Percentiles rank a stretch among this genome's conserved stretches.
Conservation (phyloP, 1,140 invertebrate species). For the Helicorthomorpha holstii region DNA sequence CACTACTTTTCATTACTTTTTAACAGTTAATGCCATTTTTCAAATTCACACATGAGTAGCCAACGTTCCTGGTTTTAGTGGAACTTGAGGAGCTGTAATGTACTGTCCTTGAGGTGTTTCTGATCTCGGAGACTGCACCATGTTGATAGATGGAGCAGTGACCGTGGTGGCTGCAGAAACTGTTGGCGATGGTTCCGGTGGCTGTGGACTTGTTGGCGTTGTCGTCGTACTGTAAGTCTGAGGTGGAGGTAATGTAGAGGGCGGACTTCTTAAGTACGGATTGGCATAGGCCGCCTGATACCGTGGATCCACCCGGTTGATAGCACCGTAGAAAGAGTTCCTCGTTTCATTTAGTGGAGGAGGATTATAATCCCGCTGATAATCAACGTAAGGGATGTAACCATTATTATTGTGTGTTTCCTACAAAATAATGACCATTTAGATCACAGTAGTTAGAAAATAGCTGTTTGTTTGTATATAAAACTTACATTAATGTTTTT, state of each 20-base stretch:
- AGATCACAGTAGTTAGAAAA: neutral
- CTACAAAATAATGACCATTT: conserved; percentile 24
- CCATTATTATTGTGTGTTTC: conserved; percentile 68
- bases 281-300: conserved; percentile 78
- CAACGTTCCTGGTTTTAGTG: conserved; percentile 34
- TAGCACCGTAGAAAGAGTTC: conserved; percentile 13
- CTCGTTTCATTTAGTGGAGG: conserved; percentile 34
- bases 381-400: conserved; percentile 75
- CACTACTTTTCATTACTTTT: too few species aligned
- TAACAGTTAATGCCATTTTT: too few species aligned
- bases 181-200: too few species aligned
- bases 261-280: conserved; percentile 52
- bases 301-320: conserved; percentile 39
- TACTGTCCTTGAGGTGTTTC: conserved; percentile 21
- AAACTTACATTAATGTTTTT: too few species aligned
- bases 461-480: too few species aligned
- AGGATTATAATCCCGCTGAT: conserved; percentile 63
- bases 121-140: conserved; percentile 24
- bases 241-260: conserved; percentile 29
- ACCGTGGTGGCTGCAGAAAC: conserved; percentile 59
- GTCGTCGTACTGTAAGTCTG: conserved; percentile 10
- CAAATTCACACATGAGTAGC: conserved; percentile 35
- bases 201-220: conserved; percentile 5
- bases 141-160: conserved; percentile 35
- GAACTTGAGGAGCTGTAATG: conserved; percentile 28